Evolutionary conservation across 1,140 invertebrate species (phyloP).

Genomic region (Carposina sasakii): DNA sequence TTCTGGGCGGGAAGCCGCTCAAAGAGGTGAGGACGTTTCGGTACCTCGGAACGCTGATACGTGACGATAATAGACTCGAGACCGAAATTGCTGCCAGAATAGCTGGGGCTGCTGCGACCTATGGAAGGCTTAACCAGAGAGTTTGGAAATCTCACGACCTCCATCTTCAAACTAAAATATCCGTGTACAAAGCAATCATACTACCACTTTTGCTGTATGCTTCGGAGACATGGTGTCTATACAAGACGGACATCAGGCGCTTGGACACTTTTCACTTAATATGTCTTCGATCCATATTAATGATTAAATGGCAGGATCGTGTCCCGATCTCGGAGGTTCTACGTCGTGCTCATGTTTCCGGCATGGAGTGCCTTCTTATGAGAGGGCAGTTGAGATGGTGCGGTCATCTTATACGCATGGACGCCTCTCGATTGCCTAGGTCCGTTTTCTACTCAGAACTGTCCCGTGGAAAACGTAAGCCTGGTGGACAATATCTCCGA

Average conservation of each 20-base stretch:
- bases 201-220: conserved; percentile 17
- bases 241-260: conserved; percentile 14
- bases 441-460: background rate
- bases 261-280: conserved; percentile 18
- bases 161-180: conserved; percentile 11
- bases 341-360: conserved; percentile 2
- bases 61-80: conserved; percentile 4
- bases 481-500: background rate
- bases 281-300: conserved; percentile 15
- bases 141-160: conserved; percentile 16
- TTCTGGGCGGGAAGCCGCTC: conserved; percentile 12
- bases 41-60: conserved; percentile 13
- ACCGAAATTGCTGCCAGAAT: conserved; percentile 10
- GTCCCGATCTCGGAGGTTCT: conserved; percentile 14
- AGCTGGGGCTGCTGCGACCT: conserved; percentile 8
- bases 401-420: no score
- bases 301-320: conserved; percentile 20
- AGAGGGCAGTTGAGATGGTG: background rate
- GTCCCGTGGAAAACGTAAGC: background rate
- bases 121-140: conserved; percentile 6
- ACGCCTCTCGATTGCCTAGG: background rate
- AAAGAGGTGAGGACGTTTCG: conserved; percentile 12
- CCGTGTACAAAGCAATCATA: conserved; percentile 16
- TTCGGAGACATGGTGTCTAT: conserved; percentile 20
- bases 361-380: conserved; percentile 14